These are phyloP conservation scores for Varecia variegata DNA, from an alignment of 2,797 vertebrate species.

Conservation along the genomic window DNA sequence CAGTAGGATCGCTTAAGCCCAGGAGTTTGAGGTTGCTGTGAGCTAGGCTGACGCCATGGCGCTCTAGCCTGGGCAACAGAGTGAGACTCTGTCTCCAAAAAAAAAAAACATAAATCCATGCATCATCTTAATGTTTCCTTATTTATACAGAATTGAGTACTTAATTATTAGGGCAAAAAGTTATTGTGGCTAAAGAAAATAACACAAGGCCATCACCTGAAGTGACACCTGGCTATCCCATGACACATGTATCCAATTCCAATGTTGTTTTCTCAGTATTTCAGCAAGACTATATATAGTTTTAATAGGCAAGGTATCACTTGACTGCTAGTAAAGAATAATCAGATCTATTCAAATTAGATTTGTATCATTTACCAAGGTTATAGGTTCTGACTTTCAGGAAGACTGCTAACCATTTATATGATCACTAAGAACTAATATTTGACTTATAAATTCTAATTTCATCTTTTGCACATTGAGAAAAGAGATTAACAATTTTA, in stretches of 20 bases:
- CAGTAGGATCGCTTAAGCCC: no score
- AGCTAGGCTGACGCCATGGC: no score
- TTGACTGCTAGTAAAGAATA: constrained; percentile 37
- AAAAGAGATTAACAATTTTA: constrained; percentile 87
- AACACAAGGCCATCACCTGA: not conserved
- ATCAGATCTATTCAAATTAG: constrained; percentile 3
- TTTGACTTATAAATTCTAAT: constrained; percentile 84
- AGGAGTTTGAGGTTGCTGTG: no score
- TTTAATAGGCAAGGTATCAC: constrained; percentile 16
- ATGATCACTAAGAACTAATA: constrained; percentile 41
- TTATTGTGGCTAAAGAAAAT: constrained; percentile 18
- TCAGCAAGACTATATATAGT: not conserved
- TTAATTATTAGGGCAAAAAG: constrained; percentile 13
- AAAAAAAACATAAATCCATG: constrained; percentile 18
- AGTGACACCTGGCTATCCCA: not conserved
- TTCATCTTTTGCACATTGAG: constrained; percentile 88
- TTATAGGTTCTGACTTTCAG: constrained; percentile 8
- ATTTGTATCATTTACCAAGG: constrained; percentile 18
- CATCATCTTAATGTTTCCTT: constrained; percentile 10
- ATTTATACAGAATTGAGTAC: constrained; percentile 39
- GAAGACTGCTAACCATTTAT: not conserved
- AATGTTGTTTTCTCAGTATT: constrained; percentile 47
- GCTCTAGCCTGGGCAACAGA: no score
- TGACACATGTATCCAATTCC: not conserved
- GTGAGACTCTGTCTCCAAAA: no score